Evolutionary conservation across 2,888 invertebrate genomes (phyloP).

Genomic region (Spicauda simplicius): DNA sequence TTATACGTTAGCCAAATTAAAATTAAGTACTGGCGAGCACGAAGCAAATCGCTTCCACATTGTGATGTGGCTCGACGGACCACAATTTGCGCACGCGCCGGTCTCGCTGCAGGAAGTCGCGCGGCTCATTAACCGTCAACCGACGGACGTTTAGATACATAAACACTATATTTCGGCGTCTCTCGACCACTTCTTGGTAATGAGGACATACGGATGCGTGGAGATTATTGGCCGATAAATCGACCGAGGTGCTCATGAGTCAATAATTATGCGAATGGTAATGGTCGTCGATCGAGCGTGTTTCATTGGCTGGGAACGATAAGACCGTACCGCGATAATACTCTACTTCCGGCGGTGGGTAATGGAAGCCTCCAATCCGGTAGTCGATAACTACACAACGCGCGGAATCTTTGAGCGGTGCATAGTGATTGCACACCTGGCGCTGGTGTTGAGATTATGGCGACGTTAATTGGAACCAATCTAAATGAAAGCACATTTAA

Average conservation of each 20-base stretch:
- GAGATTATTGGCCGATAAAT: constrained; percentile 44
- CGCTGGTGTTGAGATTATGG: constrained; percentile 15
- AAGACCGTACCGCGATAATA: constrained; percentile 36
- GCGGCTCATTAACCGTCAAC: constrained; percentile 44
- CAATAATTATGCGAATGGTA: constrained; percentile 43
- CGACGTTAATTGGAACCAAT: constrained; percentile 29
- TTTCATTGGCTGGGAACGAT: constrained; percentile 27
- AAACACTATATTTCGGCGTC: constrained; percentile 45
- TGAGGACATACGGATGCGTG: constrained; percentile 41
- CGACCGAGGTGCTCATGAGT: constrained; percentile 40
- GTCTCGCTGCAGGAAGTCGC: constrained; percentile 42
- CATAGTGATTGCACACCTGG: constrained; percentile 37
- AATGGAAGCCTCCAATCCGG: constrained; percentile 40
- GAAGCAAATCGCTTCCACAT: constrained; percentile 41
- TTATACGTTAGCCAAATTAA: constrained; percentile 22
- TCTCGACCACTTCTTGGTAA: constrained; percentile 38
- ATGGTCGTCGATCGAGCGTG: constrained; percentile 43
- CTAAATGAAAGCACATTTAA: constrained; percentile 9
- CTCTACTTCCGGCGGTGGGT: constrained; percentile 39
- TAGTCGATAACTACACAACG: constrained; percentile 36
- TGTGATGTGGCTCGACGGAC: constrained; percentile 23
- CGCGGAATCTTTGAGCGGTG: constrained; percentile 37
- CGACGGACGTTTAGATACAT: constrained; percentile 42
- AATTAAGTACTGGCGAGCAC: constrained; percentile 37
- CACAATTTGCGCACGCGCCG: constrained; percentile 46